Evolutionary conservation across 2,113 vertebrate genomes (phyloP), one percentile per base, ranked within the genome.

Genomic region (Campylomormyrus tamandua): DNA sequence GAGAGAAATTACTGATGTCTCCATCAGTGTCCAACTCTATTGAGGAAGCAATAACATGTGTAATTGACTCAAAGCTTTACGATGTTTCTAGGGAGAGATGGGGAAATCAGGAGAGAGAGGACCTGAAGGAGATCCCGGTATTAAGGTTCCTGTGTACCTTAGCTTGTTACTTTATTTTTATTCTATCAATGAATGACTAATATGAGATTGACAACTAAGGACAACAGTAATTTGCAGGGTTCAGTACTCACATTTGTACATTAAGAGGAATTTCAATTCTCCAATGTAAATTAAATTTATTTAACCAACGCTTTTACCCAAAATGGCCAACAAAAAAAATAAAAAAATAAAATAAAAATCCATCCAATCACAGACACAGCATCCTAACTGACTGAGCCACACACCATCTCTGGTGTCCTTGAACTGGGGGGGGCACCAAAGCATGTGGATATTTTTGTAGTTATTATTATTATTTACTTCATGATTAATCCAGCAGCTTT

Each of bases 41-140:
- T 66, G n/a, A 66, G n/a, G 13, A 27, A 66, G 9, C 62, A 66
- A 46, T 45, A 1, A 48, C 35, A n/a, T n/a, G 39, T 84, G 42
- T 48, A 21, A 45, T 24, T 84, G 83, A 48, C 39, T 46, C 19
- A 19, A 46, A 31, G 21, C 2, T 48, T 87, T 83, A 58, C 89
- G 6, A 24, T 91, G n/a, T 13, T 92, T 90, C 45, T 90, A 96
- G 96, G 96, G 96, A 56, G 93, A 93, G 87, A 95, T 95, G 93
- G 96, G 95, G n/a, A 94, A 92, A 89, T 92, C 94, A 31, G 96
- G 96, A 94, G 93, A 93, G 21, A 88, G 39, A 87, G 96, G 96
- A 91, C 91, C 89, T 90, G 94, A 95, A 94, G 96, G 95, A 95
- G 94, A 95, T 89, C 94, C 95, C 91, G 95, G 96, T 95, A 95